These are phyloP conservation scores for Drosophila macrothrix DNA, from an alignment of 2,888 invertebrate genomes.

Conservation along the genomic window DNA sequence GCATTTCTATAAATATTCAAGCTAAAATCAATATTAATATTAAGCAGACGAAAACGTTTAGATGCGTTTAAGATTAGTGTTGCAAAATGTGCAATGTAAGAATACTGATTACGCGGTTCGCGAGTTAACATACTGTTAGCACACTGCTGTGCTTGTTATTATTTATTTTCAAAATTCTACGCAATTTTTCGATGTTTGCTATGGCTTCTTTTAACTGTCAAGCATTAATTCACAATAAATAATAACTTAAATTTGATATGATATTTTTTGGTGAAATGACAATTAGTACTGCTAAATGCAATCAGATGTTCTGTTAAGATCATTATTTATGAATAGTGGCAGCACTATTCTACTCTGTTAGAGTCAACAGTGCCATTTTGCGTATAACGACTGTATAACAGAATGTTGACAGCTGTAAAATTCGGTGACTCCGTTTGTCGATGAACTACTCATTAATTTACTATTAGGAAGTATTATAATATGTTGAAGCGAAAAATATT, in stretches of 20 bases:
- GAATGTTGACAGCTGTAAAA: background rate
- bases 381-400: conserved; percentile 6
- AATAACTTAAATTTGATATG: background rate
- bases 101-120: background rate
- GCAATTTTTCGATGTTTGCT: background rate
- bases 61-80: conserved; percentile 20
- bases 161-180: background rate
- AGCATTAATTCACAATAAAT: background rate
- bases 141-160: background rate
- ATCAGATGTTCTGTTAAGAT: background rate
- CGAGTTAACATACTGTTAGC: background rate
- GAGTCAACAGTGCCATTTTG: background rate
- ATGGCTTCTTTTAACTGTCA: background rate
- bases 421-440: background rate
- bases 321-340: background rate
- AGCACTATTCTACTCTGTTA: background rate
- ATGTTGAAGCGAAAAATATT: background rate
- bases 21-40: background rate
- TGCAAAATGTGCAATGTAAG: conserved; percentile 24
- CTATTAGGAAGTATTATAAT: too few species aligned
- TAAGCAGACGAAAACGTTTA: conserved; percentile 45
- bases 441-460: background rate
- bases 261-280: background rate
- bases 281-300: background rate
- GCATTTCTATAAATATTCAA: background rate